Base-by-base conservation (phyloP, 2,113 vertebrate species). In the Donacobius atricapilla region DNA sequence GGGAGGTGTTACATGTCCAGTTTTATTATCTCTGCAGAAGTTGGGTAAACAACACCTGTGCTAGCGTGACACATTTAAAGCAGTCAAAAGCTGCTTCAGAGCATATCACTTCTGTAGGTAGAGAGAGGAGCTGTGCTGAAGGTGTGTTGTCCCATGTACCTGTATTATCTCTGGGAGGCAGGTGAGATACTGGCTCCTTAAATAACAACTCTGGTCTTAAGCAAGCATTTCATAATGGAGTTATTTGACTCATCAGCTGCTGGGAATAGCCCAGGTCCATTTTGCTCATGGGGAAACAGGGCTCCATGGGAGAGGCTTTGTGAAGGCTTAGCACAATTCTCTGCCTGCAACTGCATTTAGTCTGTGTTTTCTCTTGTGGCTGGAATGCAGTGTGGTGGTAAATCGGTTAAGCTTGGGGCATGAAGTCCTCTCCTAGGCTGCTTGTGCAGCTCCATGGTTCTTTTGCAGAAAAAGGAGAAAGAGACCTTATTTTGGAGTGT, bases 201-300 rank as follows among this genome's bases (percentile, higher is more conserved):
- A 95, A 78, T 87, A 91, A 92, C 71, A 93, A 16, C 68, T 66
- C 58, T 40, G 16, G 28, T 84, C 68, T 94, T 92, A 87, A 90
- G 64, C 83, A 94, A 94, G 81, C 1, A 0, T 95, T 97, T 96
- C 82, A 71, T 95, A 89, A 88, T 7, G 0, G 84, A 84, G 70
- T 76, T 80, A n/a, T 42, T 96, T 97, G 95, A 96, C 81, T 96
- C 84, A 88, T 73, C 90, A 80, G 35, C 78, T 94, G 31, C 30
- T 94, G 93, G 51, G 81, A 96, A 91, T 93, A 89, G 72, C 76
- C 31, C 57, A 66, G 83, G 65, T 89, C 69, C 28, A 18, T 77
- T 90, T 94, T 64, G 56, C 72, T 79, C 17, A 0, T 82, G 51
- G 54, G 57, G 81, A 93, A 68, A 63, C 51, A 53, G 71, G 44